These are phyloP conservation scores for Lomographa bimaculata DNA, from an alignment of 2,888 invertebrate species.

Conservation along the genomic window DNA sequence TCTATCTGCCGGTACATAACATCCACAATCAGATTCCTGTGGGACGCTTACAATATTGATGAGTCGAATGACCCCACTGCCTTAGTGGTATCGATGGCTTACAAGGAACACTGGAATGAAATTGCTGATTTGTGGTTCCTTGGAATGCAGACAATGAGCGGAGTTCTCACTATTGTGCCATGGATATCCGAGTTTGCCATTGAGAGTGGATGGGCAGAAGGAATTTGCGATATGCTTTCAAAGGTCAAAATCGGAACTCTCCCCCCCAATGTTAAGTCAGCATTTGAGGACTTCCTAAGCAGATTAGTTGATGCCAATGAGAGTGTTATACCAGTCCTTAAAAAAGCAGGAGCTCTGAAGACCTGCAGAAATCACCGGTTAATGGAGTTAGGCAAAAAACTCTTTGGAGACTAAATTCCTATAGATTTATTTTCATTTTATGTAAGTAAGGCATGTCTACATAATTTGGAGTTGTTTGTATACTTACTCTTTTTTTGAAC, in stretches of 20 bases:
- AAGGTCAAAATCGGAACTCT: constrained; percentile 93
- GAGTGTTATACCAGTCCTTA: constrained; percentile 88
- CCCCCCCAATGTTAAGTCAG: constrained; percentile 92
- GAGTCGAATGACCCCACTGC: constrained; percentile 93
- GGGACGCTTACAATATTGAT: constrained; percentile 96
- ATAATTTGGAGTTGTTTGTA: constrained; percentile 34
- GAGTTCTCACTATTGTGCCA: constrained; percentile 90
- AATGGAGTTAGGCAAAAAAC: constrained; percentile 94
- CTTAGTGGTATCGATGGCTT: constrained; percentile 92
- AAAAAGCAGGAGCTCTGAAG: constrained; percentile 91
- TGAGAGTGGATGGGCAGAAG: constrained; percentile 97
- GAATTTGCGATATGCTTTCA: constrained; percentile 91
- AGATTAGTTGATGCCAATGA: constrained; percentile 92
- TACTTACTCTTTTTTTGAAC: constrained; percentile 38
- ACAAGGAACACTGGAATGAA: constrained; percentile 95
- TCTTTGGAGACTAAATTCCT: constrained; percentile 90
- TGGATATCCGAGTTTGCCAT: constrained; percentile 96
- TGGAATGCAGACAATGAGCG: constrained; percentile 96
- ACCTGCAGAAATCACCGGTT: constrained; percentile 94
- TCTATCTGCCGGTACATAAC: constrained; percentile 95
- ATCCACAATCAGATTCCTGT: constrained; percentile 94
- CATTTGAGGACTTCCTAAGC: constrained; percentile 95
- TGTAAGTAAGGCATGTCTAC: constrained; percentile 44
- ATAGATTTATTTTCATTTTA: constrained; percentile 24
- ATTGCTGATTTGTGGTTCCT: constrained; percentile 96